Conservation (phyloP, 2,797 vertebrate genomes). For the Xiphophorus birchmanni region DNA sequence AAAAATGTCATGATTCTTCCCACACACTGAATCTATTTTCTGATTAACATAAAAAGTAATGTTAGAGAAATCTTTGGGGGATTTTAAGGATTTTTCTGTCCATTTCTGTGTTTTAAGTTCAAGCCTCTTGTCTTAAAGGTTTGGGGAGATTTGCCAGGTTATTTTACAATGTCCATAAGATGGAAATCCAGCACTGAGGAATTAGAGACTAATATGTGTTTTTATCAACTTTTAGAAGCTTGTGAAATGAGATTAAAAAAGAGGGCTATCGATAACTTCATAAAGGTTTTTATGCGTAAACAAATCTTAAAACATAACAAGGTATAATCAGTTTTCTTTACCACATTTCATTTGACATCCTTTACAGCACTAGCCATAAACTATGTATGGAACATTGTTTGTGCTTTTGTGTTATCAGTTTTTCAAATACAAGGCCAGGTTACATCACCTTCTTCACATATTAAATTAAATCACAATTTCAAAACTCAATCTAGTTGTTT, state of each 20-base stretch:
- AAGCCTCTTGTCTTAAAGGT: neutral
- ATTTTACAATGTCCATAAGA: neutral
- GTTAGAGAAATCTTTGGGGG: neutral
- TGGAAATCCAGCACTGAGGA: neutral
- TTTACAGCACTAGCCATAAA: neutral
- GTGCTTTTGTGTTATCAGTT: neutral
- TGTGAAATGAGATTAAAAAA: neutral
- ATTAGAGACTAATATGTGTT: neutral
- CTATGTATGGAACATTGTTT: neutral
- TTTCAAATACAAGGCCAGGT: neutral
- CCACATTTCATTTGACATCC: neutral
- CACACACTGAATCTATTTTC: conserved; percentile 9
- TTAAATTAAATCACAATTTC: neutral
- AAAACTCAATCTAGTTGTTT: neutral
- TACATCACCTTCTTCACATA: neutral
- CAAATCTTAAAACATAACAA: neutral
- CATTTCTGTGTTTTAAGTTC: neutral
- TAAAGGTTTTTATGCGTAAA: neutral
- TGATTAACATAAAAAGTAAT: conserved; percentile 18
- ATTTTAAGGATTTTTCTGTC: neutral
- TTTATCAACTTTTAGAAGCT: neutral
- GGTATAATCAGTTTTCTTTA: neutral
- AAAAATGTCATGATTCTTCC: conserved; percentile 13
- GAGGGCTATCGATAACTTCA: neutral
- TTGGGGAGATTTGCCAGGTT: neutral